A percentile compares a stretch with the other conserved stretches of the same genome.
Conservation (phyloP, 2,888 invertebrate species). For the Selenia dentaria region DNA sequence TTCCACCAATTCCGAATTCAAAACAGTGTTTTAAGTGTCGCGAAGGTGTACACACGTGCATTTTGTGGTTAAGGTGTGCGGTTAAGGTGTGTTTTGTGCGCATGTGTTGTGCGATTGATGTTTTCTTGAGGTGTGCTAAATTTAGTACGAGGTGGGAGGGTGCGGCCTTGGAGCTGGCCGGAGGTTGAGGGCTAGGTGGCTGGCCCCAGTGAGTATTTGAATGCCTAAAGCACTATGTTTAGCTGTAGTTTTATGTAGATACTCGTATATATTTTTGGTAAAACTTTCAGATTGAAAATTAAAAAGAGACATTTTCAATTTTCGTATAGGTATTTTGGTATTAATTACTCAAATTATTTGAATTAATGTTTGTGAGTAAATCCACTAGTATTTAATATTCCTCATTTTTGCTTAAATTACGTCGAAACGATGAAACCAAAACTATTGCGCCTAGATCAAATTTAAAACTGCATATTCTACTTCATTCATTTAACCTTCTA, state of each 20-base stretch:
- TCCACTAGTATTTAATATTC: too few relatives aligned
- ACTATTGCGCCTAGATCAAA: too few relatives aligned
- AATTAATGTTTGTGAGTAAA: too few relatives aligned
- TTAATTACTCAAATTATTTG: too few relatives aligned
- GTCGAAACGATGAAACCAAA: too few relatives aligned
- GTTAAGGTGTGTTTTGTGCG: slow-evolving; percentile 58
- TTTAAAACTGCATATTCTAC: too few relatives aligned
- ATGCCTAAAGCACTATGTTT: background rate
- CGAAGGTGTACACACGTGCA: slow-evolving; percentile 35
- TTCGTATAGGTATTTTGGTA: too few relatives aligned
- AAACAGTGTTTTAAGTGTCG: slow-evolving; percentile 43
- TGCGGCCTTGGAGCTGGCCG: slow-evolving; percentile 14
- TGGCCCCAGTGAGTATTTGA: slow-evolving; percentile 19
- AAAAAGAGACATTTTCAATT: too few relatives aligned
- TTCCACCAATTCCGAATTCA: slow-evolving; percentile 23
- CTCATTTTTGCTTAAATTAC: too few relatives aligned
- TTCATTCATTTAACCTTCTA: too few relatives aligned
- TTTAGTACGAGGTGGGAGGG: slow-evolving; percentile 68
- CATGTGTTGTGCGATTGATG: slow-evolving; percentile 82
- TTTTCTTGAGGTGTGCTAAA: slow-evolving; percentile 82
- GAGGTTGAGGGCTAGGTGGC: slow-evolving; percentile 4
- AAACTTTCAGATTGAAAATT: too few relatives aligned
- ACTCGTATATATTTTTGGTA: background rate
- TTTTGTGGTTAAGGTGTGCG: slow-evolving; percentile 45
- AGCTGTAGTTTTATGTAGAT: background rate